Evolutionary conservation across 2,797 vertebrate species (phyloP), one percentile per base, ranked within the genome.

Genomic region (Centroberyx gerrardi): DNA sequence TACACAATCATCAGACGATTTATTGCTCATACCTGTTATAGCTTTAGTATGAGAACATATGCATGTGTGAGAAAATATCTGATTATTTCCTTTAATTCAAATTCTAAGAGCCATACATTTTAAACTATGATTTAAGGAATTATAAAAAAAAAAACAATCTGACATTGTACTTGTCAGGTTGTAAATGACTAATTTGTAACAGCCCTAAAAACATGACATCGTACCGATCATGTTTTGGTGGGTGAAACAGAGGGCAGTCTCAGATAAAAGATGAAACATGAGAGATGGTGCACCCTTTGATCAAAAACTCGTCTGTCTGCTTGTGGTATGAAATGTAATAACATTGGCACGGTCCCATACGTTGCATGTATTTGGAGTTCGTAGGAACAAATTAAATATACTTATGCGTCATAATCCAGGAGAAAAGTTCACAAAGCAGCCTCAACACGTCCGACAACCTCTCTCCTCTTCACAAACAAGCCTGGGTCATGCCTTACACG

Each of bases 1-100:
- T 17, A 75, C 1, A 72, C 29, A 51, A 42, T 14, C 49, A 49
- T 63, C 51, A 54, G 27, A 64, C 40, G 10, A 8, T 38, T 54
- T 10, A 61, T 36, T 56, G 28, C 18, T 56, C 14, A 40, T 1
- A 66, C 31, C 52, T 15, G 48, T 46, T 52, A 38, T 14, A 36
- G n/a, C 10, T 81, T 69, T 54, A 29, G 75, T 15, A 33, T 2
- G 38, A 62, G 1, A 13, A 56, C 44, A 63, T 12, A 0, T 36
- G 36, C 29, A 29, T 8, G 18, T 1, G 10, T 31, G 28, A 40
- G 22, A 64, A 75, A 40, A 36, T 27, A 14, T 42, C 7, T 40
- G 13, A 13, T n/a, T 17, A 48, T 55, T 12, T 46, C 12, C 12
- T 58, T 13, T 14, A 12, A 54, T 62, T 68, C 15, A 53, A 17